Evolutionary conservation across 2,888 invertebrate genomes (phyloP).

Genomic region (Tenodera sinensis): DNA sequence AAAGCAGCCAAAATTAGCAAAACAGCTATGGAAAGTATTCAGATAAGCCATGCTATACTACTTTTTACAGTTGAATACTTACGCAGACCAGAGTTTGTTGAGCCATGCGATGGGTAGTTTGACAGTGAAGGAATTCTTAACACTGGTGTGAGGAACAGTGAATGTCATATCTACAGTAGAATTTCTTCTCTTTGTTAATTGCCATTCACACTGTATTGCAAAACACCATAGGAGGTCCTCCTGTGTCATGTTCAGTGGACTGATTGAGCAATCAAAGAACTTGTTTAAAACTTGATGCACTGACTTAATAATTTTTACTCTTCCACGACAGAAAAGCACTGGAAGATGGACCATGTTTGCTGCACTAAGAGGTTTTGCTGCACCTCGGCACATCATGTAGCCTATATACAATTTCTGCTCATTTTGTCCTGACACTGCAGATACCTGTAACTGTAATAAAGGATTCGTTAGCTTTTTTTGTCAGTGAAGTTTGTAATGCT

Average conservation of each 20-base stretch:
- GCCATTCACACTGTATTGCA: constrained; percentile 17
- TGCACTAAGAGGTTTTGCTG: constrained; percentile 21
- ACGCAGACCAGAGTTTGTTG: constrained; percentile 37
- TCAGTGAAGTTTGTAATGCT: no score
- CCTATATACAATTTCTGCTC: constrained; percentile 37
- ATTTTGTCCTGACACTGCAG: background rate
- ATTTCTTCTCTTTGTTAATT: background rate
- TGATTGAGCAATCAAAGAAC: constrained; percentile 51
- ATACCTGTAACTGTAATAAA: background rate
- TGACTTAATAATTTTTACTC: constrained; percentile 43
- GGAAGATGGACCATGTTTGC: constrained; percentile 43
- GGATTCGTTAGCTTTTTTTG: no score
- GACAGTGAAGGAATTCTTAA: constrained; percentile 35
- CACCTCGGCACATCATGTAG: constrained; percentile 41
- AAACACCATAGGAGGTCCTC: constrained; percentile 43
- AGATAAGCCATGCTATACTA: no score
- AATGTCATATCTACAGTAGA: constrained; percentile 2
- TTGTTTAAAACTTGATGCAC: constrained; percentile 45
- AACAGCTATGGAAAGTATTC: no score
- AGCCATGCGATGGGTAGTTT: constrained; percentile 35
- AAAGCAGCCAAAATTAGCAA: no score
- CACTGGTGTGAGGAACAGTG: constrained; percentile 27
- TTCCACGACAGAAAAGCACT: constrained; percentile 49
- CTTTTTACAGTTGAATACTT: constrained; percentile 22
- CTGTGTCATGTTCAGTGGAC: constrained; percentile 47